Base-by-base conservation (phyloP, 2,113 vertebrate genomes). In the Urocynchramus pylzowi region DNA sequence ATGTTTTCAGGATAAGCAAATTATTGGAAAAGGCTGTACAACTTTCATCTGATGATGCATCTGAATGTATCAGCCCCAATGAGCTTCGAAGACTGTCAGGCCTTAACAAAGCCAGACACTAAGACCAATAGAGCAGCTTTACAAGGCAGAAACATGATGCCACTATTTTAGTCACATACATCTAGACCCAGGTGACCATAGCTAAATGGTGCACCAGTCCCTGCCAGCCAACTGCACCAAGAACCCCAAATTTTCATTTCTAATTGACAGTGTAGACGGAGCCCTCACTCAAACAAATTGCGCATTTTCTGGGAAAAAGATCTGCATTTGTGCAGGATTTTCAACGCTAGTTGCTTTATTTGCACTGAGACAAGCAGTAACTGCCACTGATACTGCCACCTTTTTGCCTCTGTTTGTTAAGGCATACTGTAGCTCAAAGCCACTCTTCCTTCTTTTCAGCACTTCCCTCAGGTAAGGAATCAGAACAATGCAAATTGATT, bases 141-240 rank as follows among this genome's bases (percentile, higher is more conserved):
- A 54, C 35, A 60, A 33, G 13, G 53, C 15, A 73, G 78, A 83
- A 93, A 76, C 11, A 6, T 1, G 2, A 52, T 30, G 57, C 8
- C 30, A n/a, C 42, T 61, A 13, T 37, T 87, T 85, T 30, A 82
- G 27, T 64, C 70, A n/a, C 12, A 8, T 4, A 11, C 30, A 18
- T 19, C 39, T 45, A 54, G 12, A 89, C 8, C 10, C 33, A 60
- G 41, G 13, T 35, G 24, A 59, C 31, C 22, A n/a, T 1, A 68
- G 53, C 47, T 60, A 54, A 75, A 82, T 18, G 20, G 31, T 45
- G 37, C 65, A 69, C 49, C 4, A 45, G 35, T 10, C 11, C 9
- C 59, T 4, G 0, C 5, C 8, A 65, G 56, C 16, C 44, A 91
- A n/a, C 4, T 2, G 0, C 28, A 24, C 3, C 44, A 68, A 79